Evolutionary conservation across 2,888 invertebrate genomes (phyloP).

Genomic region (Cheiracanthium punctorium): DNA sequence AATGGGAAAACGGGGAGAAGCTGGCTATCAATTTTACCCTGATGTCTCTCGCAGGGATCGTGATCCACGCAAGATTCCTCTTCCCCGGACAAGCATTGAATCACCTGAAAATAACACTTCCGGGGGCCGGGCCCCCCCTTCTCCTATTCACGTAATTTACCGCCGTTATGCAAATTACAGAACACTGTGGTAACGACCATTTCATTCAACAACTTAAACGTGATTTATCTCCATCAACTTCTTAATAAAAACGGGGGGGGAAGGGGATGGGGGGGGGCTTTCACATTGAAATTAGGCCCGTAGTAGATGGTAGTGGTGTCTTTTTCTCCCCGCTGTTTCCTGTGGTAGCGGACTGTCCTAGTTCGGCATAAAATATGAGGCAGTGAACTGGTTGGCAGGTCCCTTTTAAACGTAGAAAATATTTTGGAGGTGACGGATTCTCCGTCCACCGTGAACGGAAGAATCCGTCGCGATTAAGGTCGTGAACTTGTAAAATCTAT

Average conservation of each 20-base stretch:
- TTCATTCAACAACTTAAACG: slow-evolving; percentile 40
- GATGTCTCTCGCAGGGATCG: slow-evolving; percentile 26
- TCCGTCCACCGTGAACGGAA: slow-evolving; percentile 4
- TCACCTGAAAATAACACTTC: slow-evolving; percentile 39
- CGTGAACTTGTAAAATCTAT: not conserved
- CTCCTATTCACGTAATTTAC: slow-evolving; percentile 45
- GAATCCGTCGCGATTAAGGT: not conserved
- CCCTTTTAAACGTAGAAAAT: not conserved
- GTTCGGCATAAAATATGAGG: not conserved
- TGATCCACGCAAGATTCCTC: not conserved
- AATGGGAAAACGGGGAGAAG: slow-evolving; percentile 33
- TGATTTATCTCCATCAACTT: slow-evolving; percentile 67
- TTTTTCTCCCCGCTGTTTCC: slow-evolving; percentile 18
- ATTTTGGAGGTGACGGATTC: not conserved
- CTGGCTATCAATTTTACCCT: slow-evolving; percentile 60
- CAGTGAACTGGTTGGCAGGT: not conserved
- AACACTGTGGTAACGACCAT: slow-evolving; percentile 52
- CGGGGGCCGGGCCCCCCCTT: slow-evolving; percentile 37
- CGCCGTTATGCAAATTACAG: slow-evolving; percentile 65
- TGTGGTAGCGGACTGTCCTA: not conserved
- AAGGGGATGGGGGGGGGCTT: slow-evolving; percentile 9
- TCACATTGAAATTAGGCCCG: slow-evolving; percentile 23
- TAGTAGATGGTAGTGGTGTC: not conserved
- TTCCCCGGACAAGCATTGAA: slow-evolving; percentile 21
- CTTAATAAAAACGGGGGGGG: slow-evolving; percentile 37